Evolutionary conservation across 2,113 vertebrate genomes (phyloP).

Genomic region (Coryphaenoides rupestris): DNA sequence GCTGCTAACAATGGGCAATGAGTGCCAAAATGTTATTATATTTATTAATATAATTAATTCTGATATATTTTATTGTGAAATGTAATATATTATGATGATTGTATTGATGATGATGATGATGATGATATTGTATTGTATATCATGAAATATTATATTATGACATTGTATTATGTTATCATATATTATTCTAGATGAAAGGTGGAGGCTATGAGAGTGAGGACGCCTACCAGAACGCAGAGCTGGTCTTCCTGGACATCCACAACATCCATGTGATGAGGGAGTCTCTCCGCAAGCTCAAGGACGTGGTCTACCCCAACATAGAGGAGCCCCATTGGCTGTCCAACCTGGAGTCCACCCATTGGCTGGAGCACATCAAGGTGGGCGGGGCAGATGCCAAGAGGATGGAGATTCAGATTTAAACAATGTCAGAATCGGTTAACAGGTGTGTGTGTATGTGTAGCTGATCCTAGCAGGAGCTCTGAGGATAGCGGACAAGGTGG

Average conservation of each 20-base stretch:
- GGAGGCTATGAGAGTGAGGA: slow-evolving; percentile 97
- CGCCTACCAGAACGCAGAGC: slow-evolving; percentile 94
- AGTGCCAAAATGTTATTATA: too few relatives aligned
- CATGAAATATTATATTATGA: too few relatives aligned
- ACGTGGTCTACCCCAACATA: slow-evolving; percentile 93
- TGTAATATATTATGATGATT: too few relatives aligned
- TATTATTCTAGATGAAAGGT: slow-evolving; percentile 84
- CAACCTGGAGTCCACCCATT: slow-evolving; percentile 95
- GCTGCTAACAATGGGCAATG: too few relatives aligned
- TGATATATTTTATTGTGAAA: too few relatives aligned
- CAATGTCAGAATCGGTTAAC: too few relatives aligned
- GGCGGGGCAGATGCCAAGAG: not conserved
- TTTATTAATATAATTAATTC: too few relatives aligned
- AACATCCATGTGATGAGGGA: slow-evolving; percentile 99
- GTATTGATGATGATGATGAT: too few relatives aligned
- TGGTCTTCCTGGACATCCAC: slow-evolving; percentile 96
- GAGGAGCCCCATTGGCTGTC: slow-evolving; percentile 96
- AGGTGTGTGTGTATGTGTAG: slow-evolving; percentile 56
- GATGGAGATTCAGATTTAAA: not conserved
- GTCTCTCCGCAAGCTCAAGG: slow-evolving; percentile 91
- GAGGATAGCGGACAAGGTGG: slow-evolving; percentile 92
- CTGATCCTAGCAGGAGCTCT: slow-evolving; percentile 92
- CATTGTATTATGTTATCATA: too few relatives aligned
- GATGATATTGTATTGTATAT: too few relatives aligned
- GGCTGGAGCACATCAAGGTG: slow-evolving; percentile 98